These are phyloP conservation scores for Mimas tiliae DNA, from an alignment of 2,888 invertebrate genomes.

Conservation along the genomic window DNA sequence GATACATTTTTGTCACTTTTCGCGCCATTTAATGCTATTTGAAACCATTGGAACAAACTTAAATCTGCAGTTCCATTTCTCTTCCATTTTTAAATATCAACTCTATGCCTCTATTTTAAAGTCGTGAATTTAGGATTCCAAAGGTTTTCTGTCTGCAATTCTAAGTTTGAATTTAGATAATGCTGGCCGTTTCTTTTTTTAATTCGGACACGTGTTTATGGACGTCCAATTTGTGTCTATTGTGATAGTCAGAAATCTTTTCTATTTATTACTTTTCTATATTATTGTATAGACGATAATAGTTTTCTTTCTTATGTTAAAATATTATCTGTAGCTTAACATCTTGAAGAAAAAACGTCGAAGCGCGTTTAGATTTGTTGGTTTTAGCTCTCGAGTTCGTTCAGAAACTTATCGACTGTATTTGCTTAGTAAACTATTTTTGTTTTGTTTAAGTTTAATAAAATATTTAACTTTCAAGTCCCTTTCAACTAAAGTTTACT, in stretches of 20 bases:
- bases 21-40: slow-evolving; percentile 83
- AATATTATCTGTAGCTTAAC: slow-evolving; percentile 15
- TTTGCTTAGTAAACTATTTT: background rate
- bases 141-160: slow-evolving; percentile 31
- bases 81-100: slow-evolving; percentile 40
- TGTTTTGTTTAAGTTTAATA: background rate
- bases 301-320: slow-evolving; percentile 27
- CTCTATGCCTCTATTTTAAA: slow-evolving; percentile 13
- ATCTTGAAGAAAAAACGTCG: slow-evolving; percentile 1
- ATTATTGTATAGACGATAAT: slow-evolving; percentile 28
- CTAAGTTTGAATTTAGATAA: slow-evolving; percentile 34
- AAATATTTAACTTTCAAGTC: background rate
- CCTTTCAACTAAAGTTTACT: no score
- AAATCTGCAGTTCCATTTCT: slow-evolving; percentile 37
- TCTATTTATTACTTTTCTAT: slow-evolving; percentile 54
- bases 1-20: slow-evolving; percentile 76
- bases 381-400: slow-evolving; percentile 14
- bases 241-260: slow-evolving; percentile 58
- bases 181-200: slow-evolving; percentile 52
- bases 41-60: slow-evolving; percentile 56
- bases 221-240: slow-evolving; percentile 76
- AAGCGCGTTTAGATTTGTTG: slow-evolving; percentile 18
- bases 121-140: slow-evolving; percentile 28
- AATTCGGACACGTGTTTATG: slow-evolving; percentile 73
- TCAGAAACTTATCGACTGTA: background rate